Evolutionary conservation across 2,888 invertebrate species (phyloP).

Genomic region (Drosophila pseudotakahashii): DNA sequence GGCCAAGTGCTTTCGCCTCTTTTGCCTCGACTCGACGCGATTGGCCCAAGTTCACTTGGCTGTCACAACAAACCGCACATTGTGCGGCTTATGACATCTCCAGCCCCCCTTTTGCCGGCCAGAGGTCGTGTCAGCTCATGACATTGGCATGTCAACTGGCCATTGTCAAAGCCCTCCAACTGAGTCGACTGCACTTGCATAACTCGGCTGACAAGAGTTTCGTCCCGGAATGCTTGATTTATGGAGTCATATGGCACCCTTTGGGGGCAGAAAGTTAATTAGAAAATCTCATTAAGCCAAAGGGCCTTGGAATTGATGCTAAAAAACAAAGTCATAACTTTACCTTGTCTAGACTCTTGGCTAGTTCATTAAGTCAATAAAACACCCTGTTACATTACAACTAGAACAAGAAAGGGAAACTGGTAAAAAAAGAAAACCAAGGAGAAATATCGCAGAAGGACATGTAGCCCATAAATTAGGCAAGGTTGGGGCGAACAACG

Average conservation of each 20-base stretch:
- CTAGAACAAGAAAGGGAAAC: background rate
- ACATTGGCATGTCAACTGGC: conserved; percentile 43
- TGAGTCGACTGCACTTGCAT: conserved; percentile 32
- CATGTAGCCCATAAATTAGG: conserved; percentile 52
- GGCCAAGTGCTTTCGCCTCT: conserved; percentile 16
- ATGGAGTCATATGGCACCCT: conserved; percentile 5
- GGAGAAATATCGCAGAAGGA: conserved; percentile 36
- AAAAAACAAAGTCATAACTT: conserved; percentile 30
- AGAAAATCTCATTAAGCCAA: conserved; percentile 18
- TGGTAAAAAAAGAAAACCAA: conserved; percentile 7
- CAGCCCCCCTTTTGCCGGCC: background rate
- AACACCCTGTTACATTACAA: background rate
- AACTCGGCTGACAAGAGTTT: conserved; percentile 13
- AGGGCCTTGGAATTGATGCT: conserved; percentile 1
- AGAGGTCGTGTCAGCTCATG: conserved; percentile 13
- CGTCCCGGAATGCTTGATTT: conserved; percentile 15
- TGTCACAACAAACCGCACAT: conserved; percentile 21
- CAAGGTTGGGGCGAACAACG: conserved; percentile 15
- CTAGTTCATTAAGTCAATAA: conserved; percentile 1
- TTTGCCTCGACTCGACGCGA: background rate
- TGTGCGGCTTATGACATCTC: conserved; percentile 18
- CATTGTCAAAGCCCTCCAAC: conserved; percentile 15
- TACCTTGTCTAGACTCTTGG: conserved; percentile 6
- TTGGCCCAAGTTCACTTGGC: conserved; percentile 9
- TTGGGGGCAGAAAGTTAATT: conserved; percentile 15